These are phyloP conservation scores for honey bee (Apis mellifera) DNA, from an alignment of 1,140 invertebrate genomes.

Conservation along the genomic window DNA sequence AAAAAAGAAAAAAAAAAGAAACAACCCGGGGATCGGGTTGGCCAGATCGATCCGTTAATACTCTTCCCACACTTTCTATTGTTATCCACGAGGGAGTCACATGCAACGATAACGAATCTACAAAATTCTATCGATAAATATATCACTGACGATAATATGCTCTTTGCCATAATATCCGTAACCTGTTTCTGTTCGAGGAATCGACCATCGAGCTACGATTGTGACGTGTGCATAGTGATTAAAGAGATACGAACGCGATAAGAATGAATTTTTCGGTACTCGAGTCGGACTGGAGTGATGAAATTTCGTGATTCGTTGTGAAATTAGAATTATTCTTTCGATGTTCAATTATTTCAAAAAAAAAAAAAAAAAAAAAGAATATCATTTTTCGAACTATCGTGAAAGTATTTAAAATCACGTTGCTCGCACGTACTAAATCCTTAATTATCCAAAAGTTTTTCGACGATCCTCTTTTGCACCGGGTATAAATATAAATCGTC, in stretches of 20 bases:
- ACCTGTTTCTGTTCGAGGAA: background rate
- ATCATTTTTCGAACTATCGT: too few relatives aligned
- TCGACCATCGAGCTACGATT: background rate
- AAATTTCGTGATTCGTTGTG: too few relatives aligned
- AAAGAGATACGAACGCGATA: conserved; percentile 2
- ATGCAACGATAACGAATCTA: background rate
- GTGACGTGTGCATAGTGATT: background rate
- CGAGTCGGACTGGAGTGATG: too few relatives aligned
- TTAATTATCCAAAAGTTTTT: conserved; percentile 37
- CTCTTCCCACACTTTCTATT: too few relatives aligned
- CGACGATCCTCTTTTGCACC: background rate
- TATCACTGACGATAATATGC: conserved; percentile 9
- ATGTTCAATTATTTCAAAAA: too few relatives aligned
- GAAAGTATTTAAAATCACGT: too few relatives aligned
- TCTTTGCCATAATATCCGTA: background rate
- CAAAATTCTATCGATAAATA: conserved; percentile 31
- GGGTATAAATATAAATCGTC: background rate
- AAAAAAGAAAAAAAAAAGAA: too few relatives aligned
- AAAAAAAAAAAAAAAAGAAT: too few relatives aligned
- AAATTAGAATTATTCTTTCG: too few relatives aligned
- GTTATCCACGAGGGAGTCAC: too few relatives aligned
- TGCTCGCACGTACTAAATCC: background rate
- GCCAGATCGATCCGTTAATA: too few relatives aligned
- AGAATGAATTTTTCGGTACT: background rate
- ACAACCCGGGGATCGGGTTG: too few relatives aligned